Base-by-base conservation (phyloP, 2,888 invertebrate species). In the Homarus gammarus region DNA sequence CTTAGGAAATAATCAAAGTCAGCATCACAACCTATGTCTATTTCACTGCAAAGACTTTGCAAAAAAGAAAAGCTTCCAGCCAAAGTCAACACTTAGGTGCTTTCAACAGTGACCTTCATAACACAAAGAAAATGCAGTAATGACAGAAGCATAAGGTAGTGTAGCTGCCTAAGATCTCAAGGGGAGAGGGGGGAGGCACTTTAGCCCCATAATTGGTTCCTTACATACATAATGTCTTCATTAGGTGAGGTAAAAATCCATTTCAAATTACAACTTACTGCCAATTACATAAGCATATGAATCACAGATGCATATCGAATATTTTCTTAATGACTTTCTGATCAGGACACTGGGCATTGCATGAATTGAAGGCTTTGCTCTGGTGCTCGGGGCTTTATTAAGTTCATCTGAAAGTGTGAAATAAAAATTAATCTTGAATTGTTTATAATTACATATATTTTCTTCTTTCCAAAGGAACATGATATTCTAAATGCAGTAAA, bases 31-130 rank as follows among this genome's bases (percentile, higher is more conserved):
- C 40, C n/a, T 2, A 78, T 78, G 78, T 64, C n/a, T 61, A 40
- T 79, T 18, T 64, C 64, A 61, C 79, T 79, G 79, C 64, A 38
- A 40, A 27, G 1, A 40, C 36, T 79, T 79, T 78, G 27, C 27
- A 40, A 40, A 33, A 12, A 40, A 75, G 15, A 33, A 12, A 40
- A 75, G 15, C 72, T 61, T 84, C 84, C 84, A 75, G 84, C 84
- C 40, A 75, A 18, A 64, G 75, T 77, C 84, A 56, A 61, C 84
- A 84, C 27, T 5, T 38, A 27, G 38, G 75, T 84, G 84, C 84
- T 84, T 84, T 84, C 84, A 36, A 84, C 75, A 56, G 15, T 73
- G 40, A 31, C 84, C 64, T 84, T 84, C 84, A 84, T 75, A 31
- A 84, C 36, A 3, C 27, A 64, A 22, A 75, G 40, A 84, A 36